Conservation (phyloP, 1,140 invertebrate species). For the Gryllus bimaculatus region DNA sequence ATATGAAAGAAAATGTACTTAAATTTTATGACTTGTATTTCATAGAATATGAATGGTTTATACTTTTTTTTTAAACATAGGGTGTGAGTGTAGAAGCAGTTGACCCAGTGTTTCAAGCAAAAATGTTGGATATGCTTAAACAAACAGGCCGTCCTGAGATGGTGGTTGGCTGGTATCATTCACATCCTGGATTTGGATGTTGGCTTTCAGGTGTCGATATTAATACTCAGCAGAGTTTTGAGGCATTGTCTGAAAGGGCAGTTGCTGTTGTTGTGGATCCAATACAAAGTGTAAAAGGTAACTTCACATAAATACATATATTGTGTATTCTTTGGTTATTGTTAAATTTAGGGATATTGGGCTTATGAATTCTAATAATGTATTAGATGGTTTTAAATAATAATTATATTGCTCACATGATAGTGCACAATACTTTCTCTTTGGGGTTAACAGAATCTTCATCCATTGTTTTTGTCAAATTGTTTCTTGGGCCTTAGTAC, state of each 20-base stretch:
- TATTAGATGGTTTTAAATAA: not conserved
- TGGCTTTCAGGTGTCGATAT: conserved; percentile 99
- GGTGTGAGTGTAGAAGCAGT: conserved; percentile 99
- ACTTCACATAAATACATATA: not conserved
- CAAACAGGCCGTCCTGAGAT: conserved; percentile 98
- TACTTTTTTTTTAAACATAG: conserved; percentile 33
- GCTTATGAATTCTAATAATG: no score
- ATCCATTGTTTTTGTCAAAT: no score
- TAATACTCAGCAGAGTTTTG: conserved; percentile 99
- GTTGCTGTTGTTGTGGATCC: conserved; percentile 99
- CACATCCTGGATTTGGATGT: conserved; percentile 99
- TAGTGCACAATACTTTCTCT: not conserved
- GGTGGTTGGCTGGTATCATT: conserved; percentile 99
- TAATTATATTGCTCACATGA: not conserved
- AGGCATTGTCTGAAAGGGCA: conserved; percentile 93
- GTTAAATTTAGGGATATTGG: no score
- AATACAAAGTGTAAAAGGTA: conserved; percentile 96
- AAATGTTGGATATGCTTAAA: conserved; percentile 99
- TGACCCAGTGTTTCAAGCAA: conserved; percentile 99
- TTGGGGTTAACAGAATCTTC: not conserved
- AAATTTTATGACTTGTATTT: not conserved
- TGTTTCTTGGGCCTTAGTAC: no score
- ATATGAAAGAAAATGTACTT: not conserved
- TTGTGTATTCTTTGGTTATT: not conserved
- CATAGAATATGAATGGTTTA: no score